Evolutionary conservation across 2,797 vertebrate genomes (phyloP), one percentile per base, ranked within the genome.

Genomic region (Macrochelys suwanniensis): DNA sequence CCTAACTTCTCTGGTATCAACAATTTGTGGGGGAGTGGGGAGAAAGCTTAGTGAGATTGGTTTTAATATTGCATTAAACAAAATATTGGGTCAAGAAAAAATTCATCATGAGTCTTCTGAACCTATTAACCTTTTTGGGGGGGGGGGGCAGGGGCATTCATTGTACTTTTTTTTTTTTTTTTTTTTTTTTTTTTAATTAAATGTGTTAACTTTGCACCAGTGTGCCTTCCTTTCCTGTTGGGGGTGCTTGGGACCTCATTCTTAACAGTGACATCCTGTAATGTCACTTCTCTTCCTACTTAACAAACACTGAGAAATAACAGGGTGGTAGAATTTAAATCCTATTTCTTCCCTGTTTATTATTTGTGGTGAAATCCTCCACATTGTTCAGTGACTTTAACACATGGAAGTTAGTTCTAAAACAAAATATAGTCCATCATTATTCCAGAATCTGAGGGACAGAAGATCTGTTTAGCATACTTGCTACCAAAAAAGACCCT

Each of bases 171-270:
- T 93, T 96, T 94, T 95, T 37, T 42, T 42, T 42, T 42, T 37
- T 80, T 17, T 19, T 76, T 57, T 80, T 57, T n/a, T n/a, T n/a
- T n/a, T n/a, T n/a, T n/a, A n/a, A n/a, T n/a, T n/a, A n/a, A 10
- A 91, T 96, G 51, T 68, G 85, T 96, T 97, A 89, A 95, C 95
- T 97, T 98, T 98, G 97, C 96, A 98, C 98, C 98, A 96, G 97
- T 97, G 98, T 98, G 98, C 98, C 98, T 98, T 98, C 97, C 94
- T 96, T 98, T 97, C 91, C 94, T 96, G 68, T 91, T 42, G 84
- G 97, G 98, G 97, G 97, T 96, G 87, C 96, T 96, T 95, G 91
- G 93, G 92, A 97, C 98, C 98, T 98, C 98, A 89, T 85, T 84
- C 49, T 97, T 95, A 93, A 71, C 23, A 79, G 95, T 97, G 97